Percentiles rank a stretch among this genome's conserved stretches.
Evolutionary conservation across 2,888 invertebrate species (phyloP).

Genomic region (Drosophila melanosoma): DNA sequence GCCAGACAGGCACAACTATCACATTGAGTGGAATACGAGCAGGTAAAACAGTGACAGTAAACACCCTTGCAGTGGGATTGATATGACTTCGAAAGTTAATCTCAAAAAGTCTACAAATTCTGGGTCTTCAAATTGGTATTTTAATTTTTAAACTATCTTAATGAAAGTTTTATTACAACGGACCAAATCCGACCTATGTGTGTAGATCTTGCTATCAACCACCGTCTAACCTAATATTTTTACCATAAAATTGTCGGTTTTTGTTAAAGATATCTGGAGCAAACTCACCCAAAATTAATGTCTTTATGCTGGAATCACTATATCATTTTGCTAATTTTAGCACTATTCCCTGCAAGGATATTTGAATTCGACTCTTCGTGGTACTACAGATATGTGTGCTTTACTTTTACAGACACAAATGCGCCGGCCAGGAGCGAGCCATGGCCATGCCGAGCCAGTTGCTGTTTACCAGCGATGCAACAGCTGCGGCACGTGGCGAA

Average conservation of each 20-base stretch:
- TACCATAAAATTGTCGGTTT: background rate
- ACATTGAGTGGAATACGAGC: constrained; percentile 87
- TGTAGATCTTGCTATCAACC: background rate
- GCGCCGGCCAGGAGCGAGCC: constrained; percentile 54
- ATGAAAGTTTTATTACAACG: background rate
- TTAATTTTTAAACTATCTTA: background rate
- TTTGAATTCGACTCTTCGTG: background rate
- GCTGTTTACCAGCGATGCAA: constrained; percentile 58
- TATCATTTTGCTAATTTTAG: background rate
- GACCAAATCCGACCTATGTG: background rate
- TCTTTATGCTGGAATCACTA: background rate
- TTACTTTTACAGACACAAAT: constrained; percentile 68
- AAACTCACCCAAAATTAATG: background rate
- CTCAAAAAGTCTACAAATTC: background rate
- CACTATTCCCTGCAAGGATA: background rate
- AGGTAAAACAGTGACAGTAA: constrained; percentile 56
- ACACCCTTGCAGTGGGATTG: background rate
- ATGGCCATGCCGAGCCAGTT: constrained; percentile 46
- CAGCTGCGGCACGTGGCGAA: constrained; percentile 53
- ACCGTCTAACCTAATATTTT: background rate
- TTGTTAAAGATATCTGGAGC: background rate
- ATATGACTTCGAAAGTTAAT: background rate
- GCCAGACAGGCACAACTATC: constrained; percentile 90
- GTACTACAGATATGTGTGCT: background rate
- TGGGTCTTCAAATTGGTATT: background rate